Base-by-base conservation (phyloP, 30 jellyfish, hydroid and myxozoan species). In the Rhopilema esculentum region DNA sequence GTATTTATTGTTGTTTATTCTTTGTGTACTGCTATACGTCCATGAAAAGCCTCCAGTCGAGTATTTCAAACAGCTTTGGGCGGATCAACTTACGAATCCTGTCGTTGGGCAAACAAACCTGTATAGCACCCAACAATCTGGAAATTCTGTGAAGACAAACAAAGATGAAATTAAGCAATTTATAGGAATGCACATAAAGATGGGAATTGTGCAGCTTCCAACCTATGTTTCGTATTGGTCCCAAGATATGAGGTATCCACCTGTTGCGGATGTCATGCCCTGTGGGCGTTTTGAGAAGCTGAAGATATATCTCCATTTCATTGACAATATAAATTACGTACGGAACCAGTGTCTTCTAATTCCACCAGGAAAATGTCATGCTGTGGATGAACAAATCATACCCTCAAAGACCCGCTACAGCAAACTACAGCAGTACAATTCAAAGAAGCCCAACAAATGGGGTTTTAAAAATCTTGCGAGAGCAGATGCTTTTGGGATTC, bases 401-500 rank as follows among this genome's bases (percentile, higher is more conserved):
- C 95, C 95, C 17, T 63, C 83, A 20, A 86, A 86, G 64, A 77
- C 93, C 20, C 33, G 70, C n/a, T 72, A 33, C 84, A 90, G 96
- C 82, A 30, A 71, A 33, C 83, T 90, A 21, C 69, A 84, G 87
- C 91, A 80, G 84, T 89, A 89, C 29, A 90, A 79, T 28, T 88
- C 92, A 29, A 86, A 75, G 61, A 72, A 90, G 76, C 92, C 97
- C 24, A 52, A 27, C 77, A 89, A 89, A 71, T 80, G 91, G 95
- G 97, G 95, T n/a, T 81, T 82, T 64, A 82, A 89, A 76, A 67
- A 71, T 75, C 87, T 90, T 28, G 96, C 65, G 17, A 30, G 97
- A 29, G 87, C 91, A 16, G 97, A 96, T 57, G 81, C 91, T 17
- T 90, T 96, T 20, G 92, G 84, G 61, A 52, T 77, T 31, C 30